These are phyloP conservation scores for Diachrysia chrysitis DNA, from an alignment of 2,888 invertebrate genomes.

Conservation along the genomic window DNA sequence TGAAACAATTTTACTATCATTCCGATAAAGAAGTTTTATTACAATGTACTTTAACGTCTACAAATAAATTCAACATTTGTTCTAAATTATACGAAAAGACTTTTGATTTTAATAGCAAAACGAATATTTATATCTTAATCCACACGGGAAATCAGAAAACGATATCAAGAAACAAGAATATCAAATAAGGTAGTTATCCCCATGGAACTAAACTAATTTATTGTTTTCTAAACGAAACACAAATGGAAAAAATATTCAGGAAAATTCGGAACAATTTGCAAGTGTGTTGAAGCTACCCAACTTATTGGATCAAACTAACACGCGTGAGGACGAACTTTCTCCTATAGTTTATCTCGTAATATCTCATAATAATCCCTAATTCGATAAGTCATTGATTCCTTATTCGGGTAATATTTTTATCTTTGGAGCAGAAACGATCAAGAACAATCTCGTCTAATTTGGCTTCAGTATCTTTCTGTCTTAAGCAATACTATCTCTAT, in stretches of 20 bases:
- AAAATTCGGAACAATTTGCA: slow-evolving; percentile 52
- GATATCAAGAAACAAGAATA: slow-evolving; percentile 47
- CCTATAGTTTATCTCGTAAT: slow-evolving; percentile 59
- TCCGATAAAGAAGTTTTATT: no score
- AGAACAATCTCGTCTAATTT: slow-evolving; percentile 51
- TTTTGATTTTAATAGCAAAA: not conserved
- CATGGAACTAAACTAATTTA: slow-evolving; percentile 43
- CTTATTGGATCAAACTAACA: slow-evolving; percentile 61
- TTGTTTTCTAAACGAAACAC: slow-evolving; percentile 53
- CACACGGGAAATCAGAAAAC: slow-evolving; percentile 43
- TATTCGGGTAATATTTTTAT: slow-evolving; percentile 41
- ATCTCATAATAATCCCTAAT: slow-evolving; percentile 63
- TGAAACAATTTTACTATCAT: no score
- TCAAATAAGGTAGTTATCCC: slow-evolving; percentile 45
- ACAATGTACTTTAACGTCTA: no score
- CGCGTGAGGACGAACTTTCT: slow-evolving; percentile 57
- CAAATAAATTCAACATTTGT: no score
- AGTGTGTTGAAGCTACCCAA: slow-evolving; percentile 54
- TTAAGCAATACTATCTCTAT: slow-evolving; percentile 34
- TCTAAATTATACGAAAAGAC: no score
- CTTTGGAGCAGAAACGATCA: slow-evolving; percentile 29
- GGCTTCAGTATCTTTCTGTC: slow-evolving; percentile 35
- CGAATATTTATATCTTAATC: slow-evolving; percentile 9
- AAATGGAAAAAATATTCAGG: slow-evolving; percentile 47
- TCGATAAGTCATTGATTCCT: slow-evolving; percentile 52